These are phyloP conservation scores for Holacanthus passer DNA, from an alignment of 2,113 vertebrate species.

Conservation along the genomic window DNA sequence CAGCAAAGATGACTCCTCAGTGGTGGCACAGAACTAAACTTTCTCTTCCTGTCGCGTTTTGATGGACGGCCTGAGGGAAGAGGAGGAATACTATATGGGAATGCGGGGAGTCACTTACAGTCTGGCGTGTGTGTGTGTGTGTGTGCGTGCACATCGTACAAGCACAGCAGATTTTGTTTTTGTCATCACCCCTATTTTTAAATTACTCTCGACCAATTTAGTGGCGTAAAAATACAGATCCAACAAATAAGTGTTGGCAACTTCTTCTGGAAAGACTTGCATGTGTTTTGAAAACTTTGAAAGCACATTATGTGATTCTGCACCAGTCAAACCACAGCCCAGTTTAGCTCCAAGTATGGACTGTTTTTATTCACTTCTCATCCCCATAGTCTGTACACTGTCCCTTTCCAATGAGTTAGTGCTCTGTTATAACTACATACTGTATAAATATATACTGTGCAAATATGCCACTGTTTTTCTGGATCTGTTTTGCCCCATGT, in stretches of 20 bases:
- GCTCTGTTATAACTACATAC: slow-evolving; percentile 11
- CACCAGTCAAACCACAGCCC: slow-evolving; percentile 60
- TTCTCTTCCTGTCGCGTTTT: slow-evolving; percentile 75
- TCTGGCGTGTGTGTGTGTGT: slow-evolving; percentile 8
- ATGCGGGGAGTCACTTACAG: slow-evolving; percentile 36
- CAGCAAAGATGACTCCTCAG: slow-evolving; percentile 63
- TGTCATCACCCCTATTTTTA: slow-evolving; percentile 54
- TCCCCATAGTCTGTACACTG: slow-evolving; percentile 31
- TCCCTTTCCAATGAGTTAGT: slow-evolving; percentile 39
- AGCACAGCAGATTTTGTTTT: slow-evolving; percentile 57
- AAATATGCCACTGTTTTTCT: slow-evolving; percentile 16
- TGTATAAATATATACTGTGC: slow-evolving; percentile 14
- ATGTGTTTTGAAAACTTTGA: slow-evolving; percentile 57
- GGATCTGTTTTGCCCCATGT: neutral
- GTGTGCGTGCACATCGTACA: slow-evolving; percentile 34
- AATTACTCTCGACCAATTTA: slow-evolving; percentile 41
- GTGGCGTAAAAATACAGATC: slow-evolving; percentile 52
- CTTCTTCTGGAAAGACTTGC: slow-evolving; percentile 45
- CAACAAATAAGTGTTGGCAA: slow-evolving; percentile 55
- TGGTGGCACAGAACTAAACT: slow-evolving; percentile 69
- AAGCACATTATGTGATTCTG: slow-evolving; percentile 57
- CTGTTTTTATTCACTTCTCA: slow-evolving; percentile 61
- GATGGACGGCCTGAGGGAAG: slow-evolving; percentile 66
- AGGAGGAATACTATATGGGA: slow-evolving; percentile 39
- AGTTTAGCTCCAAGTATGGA: slow-evolving; percentile 53